Evolutionary conservation across 2,888 invertebrate species (phyloP).

Genomic region (Leptura quadrifasciata): DNA sequence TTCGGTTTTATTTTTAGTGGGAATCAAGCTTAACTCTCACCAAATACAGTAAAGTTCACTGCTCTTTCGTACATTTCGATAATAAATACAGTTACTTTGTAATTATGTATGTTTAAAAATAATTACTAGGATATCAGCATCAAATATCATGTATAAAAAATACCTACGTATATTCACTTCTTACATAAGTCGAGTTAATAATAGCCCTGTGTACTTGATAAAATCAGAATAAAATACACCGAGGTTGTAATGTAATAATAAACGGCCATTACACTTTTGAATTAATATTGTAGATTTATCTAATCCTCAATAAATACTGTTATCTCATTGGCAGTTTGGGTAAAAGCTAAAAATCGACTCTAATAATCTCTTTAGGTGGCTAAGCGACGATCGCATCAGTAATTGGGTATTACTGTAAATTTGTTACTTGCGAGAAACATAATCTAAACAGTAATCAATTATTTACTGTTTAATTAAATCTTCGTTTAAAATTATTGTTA

Average conservation of each 20-base stretch:
- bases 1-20: not conserved
- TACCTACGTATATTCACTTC: slow-evolving; percentile 45
- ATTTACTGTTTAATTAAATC: not conserved
- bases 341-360: not conserved
- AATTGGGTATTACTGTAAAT: not conserved
- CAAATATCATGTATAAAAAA: slow-evolving; percentile 50
- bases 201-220: slow-evolving; percentile 51
- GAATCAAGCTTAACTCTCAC: not conserved
- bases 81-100: slow-evolving; percentile 45
- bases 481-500: not conserved
- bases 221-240: slow-evolving; percentile 53
- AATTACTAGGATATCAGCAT: slow-evolving; percentile 55
- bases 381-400: not conserved
- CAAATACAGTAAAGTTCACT: slow-evolving; percentile 6
- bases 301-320: slow-evolving; percentile 34
- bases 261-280: slow-evolving; percentile 54
- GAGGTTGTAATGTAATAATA: slow-evolving; percentile 52
- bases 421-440: not conserved
- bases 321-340: not conserved
- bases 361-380: not conserved
- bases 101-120: slow-evolving; percentile 58
- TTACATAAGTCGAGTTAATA: slow-evolving; percentile 54
- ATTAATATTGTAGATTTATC: slow-evolving; percentile 52
- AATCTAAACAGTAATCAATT: not conserved
- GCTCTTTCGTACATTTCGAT: slow-evolving; percentile 19